Percentiles rank a stretch among this genome's conserved stretches.
Evolutionary conservation across 2,113 vertebrate species (phyloP).

Genomic region (Oreochromis niloticus): DNA sequence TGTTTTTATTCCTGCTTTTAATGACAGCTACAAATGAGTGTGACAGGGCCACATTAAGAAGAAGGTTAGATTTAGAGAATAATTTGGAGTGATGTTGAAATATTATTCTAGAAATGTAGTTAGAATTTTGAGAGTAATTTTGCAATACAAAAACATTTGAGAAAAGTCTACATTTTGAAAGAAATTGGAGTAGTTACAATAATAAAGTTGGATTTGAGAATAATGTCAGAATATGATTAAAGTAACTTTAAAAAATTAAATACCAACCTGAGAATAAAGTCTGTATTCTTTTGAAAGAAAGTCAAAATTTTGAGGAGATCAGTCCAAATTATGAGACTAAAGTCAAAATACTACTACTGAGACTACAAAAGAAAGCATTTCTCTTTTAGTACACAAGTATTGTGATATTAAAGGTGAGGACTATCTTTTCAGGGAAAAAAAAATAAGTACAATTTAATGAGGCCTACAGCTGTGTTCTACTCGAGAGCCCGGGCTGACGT

Average conservation of each 20-base stretch:
- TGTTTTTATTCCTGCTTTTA: background rate
- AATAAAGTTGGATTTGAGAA: background rate
- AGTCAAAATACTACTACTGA: background rate
- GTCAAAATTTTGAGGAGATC: background rate
- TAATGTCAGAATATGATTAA: background rate
- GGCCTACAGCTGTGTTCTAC: background rate
- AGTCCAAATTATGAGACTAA: background rate
- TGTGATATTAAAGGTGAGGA: background rate
- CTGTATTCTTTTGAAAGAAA: background rate
- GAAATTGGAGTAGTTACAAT: background rate
- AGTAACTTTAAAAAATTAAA: background rate
- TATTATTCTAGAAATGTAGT: background rate
- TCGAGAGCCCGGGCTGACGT: background rate
- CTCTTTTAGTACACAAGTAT: background rate
- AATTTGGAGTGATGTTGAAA: background rate
- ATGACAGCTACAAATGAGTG: background rate
- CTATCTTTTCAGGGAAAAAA: fast-evolving
- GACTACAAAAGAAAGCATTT: background rate
- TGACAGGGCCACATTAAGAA: background rate
- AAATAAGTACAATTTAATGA: background rate
- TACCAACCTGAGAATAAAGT: background rate
- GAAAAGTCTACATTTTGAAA: background rate
- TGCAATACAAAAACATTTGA: background rate
- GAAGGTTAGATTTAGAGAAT: background rate
- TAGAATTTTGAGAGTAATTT: background rate